Conservation (phyloP, 2,888 invertebrate species). For the Drosophila infuscata region DNA sequence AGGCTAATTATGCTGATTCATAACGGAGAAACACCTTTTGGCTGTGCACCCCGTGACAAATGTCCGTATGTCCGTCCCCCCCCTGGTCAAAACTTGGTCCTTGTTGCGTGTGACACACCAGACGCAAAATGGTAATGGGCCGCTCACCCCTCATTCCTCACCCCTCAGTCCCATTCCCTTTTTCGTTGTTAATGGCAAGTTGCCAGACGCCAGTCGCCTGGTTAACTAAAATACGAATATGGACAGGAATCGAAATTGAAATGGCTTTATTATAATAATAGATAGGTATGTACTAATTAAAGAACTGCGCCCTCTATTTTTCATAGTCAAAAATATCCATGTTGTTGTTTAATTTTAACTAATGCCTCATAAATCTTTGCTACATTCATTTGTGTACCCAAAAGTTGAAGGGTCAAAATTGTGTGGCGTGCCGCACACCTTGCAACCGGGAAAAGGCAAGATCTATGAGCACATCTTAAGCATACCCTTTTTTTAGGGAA, state of each 20-base stretch:
- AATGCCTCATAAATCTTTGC: neutral
- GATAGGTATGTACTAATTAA: neutral
- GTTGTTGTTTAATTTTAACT: neutral
- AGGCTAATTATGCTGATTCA: slow-evolving; percentile 74
- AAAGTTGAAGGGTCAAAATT: neutral
- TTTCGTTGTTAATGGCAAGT: slow-evolving; percentile 15
- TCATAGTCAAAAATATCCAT: neutral
- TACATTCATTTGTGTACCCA: neutral
- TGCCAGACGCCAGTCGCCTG: slow-evolving; percentile 10
- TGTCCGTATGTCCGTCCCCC: slow-evolving; percentile 10
- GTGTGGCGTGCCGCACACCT: neutral
- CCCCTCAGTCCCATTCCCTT: neutral
- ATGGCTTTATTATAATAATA: neutral
- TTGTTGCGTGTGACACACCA: slow-evolving; percentile 32
- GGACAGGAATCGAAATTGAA: neutral
- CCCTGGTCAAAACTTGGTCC: neutral
- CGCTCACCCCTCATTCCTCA: neutral
- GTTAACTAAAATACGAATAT: neutral
- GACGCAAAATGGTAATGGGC: slow-evolving; percentile 36
- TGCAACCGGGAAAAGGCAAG: neutral
- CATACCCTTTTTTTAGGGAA: neutral
- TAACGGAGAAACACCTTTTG: slow-evolving; percentile 75
- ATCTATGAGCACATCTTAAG: neutral
- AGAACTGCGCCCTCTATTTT: neutral
- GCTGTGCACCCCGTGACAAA: slow-evolving; percentile 65